Evolutionary conservation across 2,113 vertebrate genomes (phyloP).

Genomic region (Mirza zaza): DNA sequence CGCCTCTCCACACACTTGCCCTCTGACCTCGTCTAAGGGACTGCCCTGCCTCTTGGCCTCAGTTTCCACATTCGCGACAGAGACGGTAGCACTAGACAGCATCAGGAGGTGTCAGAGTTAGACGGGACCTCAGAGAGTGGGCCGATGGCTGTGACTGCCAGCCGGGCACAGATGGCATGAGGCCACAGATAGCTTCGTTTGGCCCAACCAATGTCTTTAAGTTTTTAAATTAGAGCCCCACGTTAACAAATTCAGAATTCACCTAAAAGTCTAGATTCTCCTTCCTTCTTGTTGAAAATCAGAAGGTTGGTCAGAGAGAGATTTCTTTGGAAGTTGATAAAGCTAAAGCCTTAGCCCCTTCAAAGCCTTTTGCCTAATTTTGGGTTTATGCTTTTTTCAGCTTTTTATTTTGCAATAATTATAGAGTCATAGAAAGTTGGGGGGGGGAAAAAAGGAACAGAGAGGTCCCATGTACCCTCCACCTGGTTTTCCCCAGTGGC

Average conservation of each 20-base stretch:
- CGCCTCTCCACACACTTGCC: background rate
- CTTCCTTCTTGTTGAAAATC: background rate
- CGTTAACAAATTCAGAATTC: background rate
- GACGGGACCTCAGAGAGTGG: background rate
- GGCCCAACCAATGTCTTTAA: background rate
- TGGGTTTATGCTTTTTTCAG: background rate
- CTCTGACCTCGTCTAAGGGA: background rate
- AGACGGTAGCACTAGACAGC: background rate
- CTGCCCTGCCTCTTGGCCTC: background rate
- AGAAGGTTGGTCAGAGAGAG: background rate
- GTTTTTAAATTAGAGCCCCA: background rate
- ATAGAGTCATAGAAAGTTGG: background rate
- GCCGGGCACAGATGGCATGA: accelerated
- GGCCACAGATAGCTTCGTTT: background rate
- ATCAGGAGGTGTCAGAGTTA: background rate
- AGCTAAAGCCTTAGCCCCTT: background rate
- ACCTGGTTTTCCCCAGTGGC: background rate
- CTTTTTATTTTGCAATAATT: background rate
- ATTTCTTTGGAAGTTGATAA: background rate
- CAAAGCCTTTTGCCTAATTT: background rate
- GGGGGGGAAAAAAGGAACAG: background rate
- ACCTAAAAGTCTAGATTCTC: background rate
- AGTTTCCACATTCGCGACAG: background rate
- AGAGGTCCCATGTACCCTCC: background rate
- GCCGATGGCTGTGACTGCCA: background rate